A percentile compares a stretch with the other conserved stretches of the same genome.
Evolutionary conservation across 2,888 invertebrate genomes (phyloP).

Genomic region (Antheraea assamensis): DNA sequence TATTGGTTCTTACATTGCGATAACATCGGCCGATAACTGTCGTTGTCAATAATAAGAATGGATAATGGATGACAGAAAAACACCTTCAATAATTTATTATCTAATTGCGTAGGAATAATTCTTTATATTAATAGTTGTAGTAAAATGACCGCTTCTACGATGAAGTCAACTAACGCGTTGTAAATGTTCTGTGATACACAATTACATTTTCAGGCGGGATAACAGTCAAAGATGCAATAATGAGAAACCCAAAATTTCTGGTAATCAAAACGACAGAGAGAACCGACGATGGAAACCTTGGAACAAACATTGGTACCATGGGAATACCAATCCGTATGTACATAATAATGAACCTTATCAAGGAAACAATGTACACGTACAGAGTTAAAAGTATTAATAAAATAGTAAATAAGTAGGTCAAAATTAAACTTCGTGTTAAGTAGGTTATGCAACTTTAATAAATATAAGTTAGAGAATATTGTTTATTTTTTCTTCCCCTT

Average conservation of each 20-base stretch:
- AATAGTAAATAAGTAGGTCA: background rate
- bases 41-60: too few relatives aligned
- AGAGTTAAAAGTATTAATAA: conserved; percentile 28
- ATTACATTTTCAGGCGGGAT: conserved; percentile 37
- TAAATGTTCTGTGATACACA: background rate
- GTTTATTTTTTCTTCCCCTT: conserved; percentile 56
- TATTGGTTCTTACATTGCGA: too few relatives aligned
- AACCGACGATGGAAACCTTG: conserved; percentile 57
- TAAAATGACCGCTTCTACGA: too few relatives aligned
- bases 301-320: conserved; percentile 51
- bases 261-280: conserved; percentile 46
- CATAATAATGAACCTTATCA: conserved; percentile 30
- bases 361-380: conserved; percentile 29
- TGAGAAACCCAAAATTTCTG: conserved; percentile 41
- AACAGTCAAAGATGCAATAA: conserved; percentile 36
- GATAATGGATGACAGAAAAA: too few relatives aligned
- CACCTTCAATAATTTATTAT: too few relatives aligned
- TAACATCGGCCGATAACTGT: too few relatives aligned
- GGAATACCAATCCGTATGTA: conserved; percentile 35
- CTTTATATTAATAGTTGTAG: too few relatives aligned
- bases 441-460: conserved; percentile 4
- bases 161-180: background rate
- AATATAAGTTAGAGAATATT: conserved; percentile 18
- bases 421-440: conserved; percentile 10
- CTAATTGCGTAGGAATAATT: too few relatives aligned